Evolutionary conservation across 2,888 invertebrate species (phyloP).

Genomic region (Parnassius orleans): DNA sequence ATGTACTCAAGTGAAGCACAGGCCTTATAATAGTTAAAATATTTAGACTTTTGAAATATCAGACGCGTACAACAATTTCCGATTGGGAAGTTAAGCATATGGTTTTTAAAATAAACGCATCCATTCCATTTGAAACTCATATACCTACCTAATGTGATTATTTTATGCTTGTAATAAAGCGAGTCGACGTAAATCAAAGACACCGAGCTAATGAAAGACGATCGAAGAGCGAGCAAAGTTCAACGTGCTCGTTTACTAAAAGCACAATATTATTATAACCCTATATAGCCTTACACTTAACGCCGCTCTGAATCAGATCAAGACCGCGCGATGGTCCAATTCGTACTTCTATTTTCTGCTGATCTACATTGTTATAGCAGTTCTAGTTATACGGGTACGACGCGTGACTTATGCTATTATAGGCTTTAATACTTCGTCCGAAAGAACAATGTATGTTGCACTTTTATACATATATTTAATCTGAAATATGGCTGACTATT

Average conservation of each 20-base stretch:
- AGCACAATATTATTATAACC: slow-evolving; percentile 24
- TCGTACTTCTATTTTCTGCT: slow-evolving; percentile 24
- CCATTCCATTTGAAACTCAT: too few relatives aligned
- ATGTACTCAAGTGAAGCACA: too few relatives aligned
- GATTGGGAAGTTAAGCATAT: too few relatives aligned
- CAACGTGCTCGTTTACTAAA: slow-evolving; percentile 14
- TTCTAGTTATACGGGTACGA: slow-evolving; percentile 3
- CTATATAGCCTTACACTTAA: slow-evolving; percentile 22
- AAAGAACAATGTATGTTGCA: slow-evolving; percentile 3
- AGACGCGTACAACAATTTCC: too few relatives aligned
- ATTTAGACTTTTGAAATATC: too few relatives aligned
- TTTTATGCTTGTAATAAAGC: not conserved
- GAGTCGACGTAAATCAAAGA: slow-evolving; percentile 1
- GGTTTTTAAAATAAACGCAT: too few relatives aligned
- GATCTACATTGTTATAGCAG: slow-evolving; percentile 21
- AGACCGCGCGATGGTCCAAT: slow-evolving; percentile 26
- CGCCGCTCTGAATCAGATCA: slow-evolving; percentile 25
- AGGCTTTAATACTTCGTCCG: not conserved
- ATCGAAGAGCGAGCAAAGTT: slow-evolving; percentile 17
- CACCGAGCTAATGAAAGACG: slow-evolving; percentile 15
- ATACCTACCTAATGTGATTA: not conserved
- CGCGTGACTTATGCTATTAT: slow-evolving; percentile 6
- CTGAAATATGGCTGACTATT: slow-evolving; percentile 5
- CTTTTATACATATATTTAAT: not conserved
- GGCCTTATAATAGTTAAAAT: too few relatives aligned